A percentile compares a stretch with the other conserved stretches of the same genome.
These are phyloP conservation scores for Andricus curvator DNA, from an alignment of 2,888 invertebrate species.

Conservation along the genomic window DNA sequence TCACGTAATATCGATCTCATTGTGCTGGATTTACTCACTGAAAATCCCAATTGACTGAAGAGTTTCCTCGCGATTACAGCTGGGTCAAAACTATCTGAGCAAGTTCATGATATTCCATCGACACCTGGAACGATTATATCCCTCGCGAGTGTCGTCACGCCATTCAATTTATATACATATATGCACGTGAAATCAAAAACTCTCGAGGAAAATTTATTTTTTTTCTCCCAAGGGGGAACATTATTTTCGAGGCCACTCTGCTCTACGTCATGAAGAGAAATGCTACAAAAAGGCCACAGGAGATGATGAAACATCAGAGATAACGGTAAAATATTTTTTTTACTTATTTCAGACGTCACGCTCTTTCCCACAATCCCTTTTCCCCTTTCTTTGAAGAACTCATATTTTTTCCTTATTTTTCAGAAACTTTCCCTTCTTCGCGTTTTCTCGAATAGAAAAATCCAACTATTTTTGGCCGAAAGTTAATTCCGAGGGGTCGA, in stretches of 20 bases:
- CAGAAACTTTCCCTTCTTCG: too few relatives aligned
- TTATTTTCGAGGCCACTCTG: conserved; percentile 6
- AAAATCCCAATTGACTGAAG: conserved; percentile 39
- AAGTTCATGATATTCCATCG: background rate
- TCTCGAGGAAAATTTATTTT: background rate
- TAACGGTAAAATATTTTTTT: conserved; percentile 21
- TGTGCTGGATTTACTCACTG: conserved; percentile 36
- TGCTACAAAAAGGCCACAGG: background rate
- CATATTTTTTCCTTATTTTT: too few relatives aligned
- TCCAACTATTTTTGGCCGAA: too few relatives aligned
- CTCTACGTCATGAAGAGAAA: conserved; percentile 27
- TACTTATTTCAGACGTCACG: background rate
- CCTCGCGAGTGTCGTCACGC: conserved; percentile 21
- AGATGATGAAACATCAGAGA: conserved; percentile 17
- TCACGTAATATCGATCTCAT: conserved; percentile 39
- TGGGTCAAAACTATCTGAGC: background rate
- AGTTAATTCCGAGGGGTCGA: too few relatives aligned
- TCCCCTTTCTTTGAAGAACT: too few relatives aligned
- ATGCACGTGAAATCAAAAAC: conserved; percentile 29
- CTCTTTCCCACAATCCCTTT: too few relatives aligned
- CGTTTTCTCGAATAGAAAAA: too few relatives aligned
- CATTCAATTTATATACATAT: background rate
- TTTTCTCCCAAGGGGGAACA: background rate
- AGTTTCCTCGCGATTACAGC: background rate
- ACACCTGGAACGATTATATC: conserved; percentile 13